Evolutionary conservation across 23 tunicate species (phyloP).

Genomic region (Clavelina lepadiformis): DNA sequence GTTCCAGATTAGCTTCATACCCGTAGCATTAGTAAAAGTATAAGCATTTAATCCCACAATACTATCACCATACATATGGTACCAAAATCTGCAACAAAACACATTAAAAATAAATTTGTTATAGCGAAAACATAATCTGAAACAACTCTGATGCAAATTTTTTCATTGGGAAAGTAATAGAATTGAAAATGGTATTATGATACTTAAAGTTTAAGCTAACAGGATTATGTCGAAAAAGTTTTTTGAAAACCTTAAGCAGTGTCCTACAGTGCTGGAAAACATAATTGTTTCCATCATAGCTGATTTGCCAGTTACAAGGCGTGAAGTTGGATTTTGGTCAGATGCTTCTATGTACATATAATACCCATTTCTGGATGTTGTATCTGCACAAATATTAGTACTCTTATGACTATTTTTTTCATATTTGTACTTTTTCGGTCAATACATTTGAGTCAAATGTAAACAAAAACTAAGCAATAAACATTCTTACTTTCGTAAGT

Average conservation of each 20-base stretch:
- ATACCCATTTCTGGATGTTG: not conserved
- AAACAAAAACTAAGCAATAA: too few species aligned
- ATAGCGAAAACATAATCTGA: not conserved
- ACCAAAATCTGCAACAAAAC: slow-evolving; percentile 46
- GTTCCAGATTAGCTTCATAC: slow-evolving; percentile 54
- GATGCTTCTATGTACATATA: slow-evolving; percentile 35
- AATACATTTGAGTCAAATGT: too few species aligned
- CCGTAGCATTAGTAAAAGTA: slow-evolving; percentile 18
- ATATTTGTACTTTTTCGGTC: too few species aligned
- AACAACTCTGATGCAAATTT: not conserved
- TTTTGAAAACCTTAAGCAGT: slow-evolving; percentile 20
- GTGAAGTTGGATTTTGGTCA: not conserved
- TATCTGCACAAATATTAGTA: not conserved
- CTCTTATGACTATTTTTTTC: too few species aligned
- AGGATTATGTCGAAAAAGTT: too few species aligned
- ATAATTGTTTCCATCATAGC: slow-evolving; percentile 23
- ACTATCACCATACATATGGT: slow-evolving; percentile 54
- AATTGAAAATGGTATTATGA: too few species aligned
- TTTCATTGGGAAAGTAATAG: not conserved
- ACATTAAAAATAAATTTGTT: not conserved
- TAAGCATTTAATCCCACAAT: slow-evolving; percentile 54
- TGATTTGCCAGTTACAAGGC: slow-evolving; percentile 1
- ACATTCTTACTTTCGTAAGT: slow-evolving; percentile 19
- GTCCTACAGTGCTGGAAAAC: slow-evolving; percentile 1
- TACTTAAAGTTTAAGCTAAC: too few species aligned